phyloP scores from a whole-genome alignment of 2,113 vertebrate species.

The Lagopus leucura region DNA sequence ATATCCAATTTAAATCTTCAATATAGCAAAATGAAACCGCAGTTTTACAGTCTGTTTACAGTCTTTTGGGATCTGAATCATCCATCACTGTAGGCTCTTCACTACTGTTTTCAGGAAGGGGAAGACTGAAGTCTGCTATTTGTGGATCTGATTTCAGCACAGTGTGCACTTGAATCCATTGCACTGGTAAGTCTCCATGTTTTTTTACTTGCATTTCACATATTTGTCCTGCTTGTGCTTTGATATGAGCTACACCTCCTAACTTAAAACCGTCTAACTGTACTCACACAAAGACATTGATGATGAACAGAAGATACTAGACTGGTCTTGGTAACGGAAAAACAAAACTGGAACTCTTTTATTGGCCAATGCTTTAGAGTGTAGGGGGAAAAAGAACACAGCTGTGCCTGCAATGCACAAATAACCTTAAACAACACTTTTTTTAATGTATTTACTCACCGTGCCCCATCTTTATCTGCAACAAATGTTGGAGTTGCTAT shows the following conservation, averaged over 20 bases:
- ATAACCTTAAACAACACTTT: accelerated
- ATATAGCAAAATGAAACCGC: neutral
- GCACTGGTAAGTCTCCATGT: neutral
- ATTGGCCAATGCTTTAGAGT: neutral
- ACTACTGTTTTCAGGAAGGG: neutral
- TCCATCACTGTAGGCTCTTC: neutral
- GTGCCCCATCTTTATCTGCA: slow-evolving; percentile 89
- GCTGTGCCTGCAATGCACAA: neutral
- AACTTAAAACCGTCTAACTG: neutral
- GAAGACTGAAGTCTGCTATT: neutral
- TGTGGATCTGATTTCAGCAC: neutral
- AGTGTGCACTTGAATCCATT: neutral
- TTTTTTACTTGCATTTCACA: neutral
- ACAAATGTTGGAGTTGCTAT: slow-evolving; percentile 98
- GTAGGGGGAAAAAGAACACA: neutral
- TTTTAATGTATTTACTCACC: slow-evolving; percentile 69
- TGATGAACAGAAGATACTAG: neutral
- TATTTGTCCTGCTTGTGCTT: neutral
- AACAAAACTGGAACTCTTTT: neutral
- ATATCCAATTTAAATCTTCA: no score
- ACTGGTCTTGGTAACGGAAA: neutral
- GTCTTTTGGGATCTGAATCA: neutral
- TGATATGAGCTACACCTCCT: neutral
- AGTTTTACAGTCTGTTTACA: neutral
- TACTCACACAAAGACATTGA: neutral